phyloP scores from a whole-genome alignment of 2,797 vertebrate genomes.

The Premnoplex brunnescens region DNA sequence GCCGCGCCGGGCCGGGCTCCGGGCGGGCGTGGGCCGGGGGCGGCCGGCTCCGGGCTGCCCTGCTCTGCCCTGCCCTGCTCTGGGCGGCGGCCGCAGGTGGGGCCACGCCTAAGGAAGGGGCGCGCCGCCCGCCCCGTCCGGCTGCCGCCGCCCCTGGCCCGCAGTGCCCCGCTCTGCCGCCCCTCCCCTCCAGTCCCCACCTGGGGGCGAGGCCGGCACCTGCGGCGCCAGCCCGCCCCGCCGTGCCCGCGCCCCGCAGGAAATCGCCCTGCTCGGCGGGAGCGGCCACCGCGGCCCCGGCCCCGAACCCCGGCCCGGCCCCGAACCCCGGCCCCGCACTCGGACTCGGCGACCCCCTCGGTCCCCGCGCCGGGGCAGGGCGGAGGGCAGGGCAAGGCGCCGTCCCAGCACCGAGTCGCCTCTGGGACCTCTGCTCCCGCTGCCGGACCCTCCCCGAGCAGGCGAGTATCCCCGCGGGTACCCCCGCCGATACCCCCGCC shows the following conservation, averaged over 20 bases:
- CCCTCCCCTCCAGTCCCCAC: background rate
- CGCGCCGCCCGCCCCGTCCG: background rate
- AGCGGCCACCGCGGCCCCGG: background rate
- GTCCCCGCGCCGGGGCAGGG: background rate
- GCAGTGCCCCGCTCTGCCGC: background rate
- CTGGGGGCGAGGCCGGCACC: background rate
- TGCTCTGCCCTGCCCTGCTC: no score
- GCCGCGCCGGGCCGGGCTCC: no score
- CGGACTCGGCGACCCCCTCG: background rate
- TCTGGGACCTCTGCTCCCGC: background rate
- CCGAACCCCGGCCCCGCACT: background rate
- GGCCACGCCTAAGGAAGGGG: background rate
- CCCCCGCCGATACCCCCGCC: background rate
- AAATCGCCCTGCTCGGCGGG: background rate
- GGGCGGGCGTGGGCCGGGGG: background rate
- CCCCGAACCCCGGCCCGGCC: no score
- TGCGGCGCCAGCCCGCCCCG: background rate
- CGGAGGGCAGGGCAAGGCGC: background rate
- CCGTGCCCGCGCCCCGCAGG: background rate
- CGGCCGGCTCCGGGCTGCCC: background rate
- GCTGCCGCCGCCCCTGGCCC: background rate
- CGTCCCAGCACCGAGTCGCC: background rate
- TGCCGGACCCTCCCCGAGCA: background rate
- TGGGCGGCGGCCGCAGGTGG: background rate
- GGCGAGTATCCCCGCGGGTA: background rate